Base-by-base conservation (phyloP, 35 echinoderm and acorn worm genomes). In the Heliocidaris erythrogramma region DNA sequence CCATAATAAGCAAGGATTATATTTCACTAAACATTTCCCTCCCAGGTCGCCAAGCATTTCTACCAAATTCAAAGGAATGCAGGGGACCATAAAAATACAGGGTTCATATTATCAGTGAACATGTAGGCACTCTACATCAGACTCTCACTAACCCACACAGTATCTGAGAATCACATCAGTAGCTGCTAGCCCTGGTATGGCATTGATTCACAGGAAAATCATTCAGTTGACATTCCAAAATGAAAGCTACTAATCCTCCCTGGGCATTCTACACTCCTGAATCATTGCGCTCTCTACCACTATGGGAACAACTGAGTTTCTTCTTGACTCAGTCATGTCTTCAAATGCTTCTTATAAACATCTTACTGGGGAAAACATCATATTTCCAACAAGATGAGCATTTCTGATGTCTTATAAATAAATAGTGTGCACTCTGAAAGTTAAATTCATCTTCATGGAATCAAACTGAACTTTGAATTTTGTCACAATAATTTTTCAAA, bases 141-240 rank as follows among this genome's bases (percentile, higher is more conserved):
- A 21, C 60, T 69, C 60, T 21, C 14, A 24, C 7, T 56, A 78
- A 24, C 65, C 65, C 21, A 78, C 65, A 27, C 65, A 27, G 65
- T 78, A 78, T 78, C 65, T 78, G 65, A 78, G 65, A 78, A 78
- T 21, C 21, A 78, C 65, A 78, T 78, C 27, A 78, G 65, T n/a
- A 24, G 18, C 61, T n/a, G 65, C 65, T 21, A 78, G 21, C 65
- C 35, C 7, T 27, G 27, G 65, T 27, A 18, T 69, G 8, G 30
- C 30, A 32, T 89, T 89, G 87, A 89, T 89, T 89, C 87, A 89
- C 87, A 32, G 47, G 31, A 11, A 89, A 42, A 89, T 89, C 30
- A 89, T 89, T 86, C 85, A 29, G 18, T 16, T 89, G 87, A 89
- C 87, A 89, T 89, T 89, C 47, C 31, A 32, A 32, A 89, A 48